Evolutionary conservation across 2,888 invertebrate genomes (phyloP).

Genomic region (Calliscelio sp.): DNA sequence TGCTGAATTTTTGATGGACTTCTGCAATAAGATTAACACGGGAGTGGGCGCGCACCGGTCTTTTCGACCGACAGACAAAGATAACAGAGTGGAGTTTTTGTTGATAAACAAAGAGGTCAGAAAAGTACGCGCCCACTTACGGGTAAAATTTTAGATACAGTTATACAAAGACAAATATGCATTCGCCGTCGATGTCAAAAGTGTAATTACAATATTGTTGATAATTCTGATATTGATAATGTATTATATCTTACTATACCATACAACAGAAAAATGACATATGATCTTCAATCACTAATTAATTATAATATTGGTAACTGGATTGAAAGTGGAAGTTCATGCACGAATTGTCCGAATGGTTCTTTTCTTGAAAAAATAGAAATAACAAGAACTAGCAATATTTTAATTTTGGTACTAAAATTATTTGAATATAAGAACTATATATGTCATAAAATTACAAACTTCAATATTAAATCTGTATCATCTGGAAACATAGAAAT

Average conservation of each 20-base stretch:
- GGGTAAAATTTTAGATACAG: neutral
- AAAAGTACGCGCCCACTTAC: too few relatives aligned
- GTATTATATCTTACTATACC: neutral
- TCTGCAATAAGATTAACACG: slow-evolving; percentile 4
- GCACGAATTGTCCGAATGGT: neutral
- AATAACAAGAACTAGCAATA: neutral
- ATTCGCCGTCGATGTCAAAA: neutral
- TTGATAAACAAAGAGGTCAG: too few relatives aligned
- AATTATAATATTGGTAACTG: neutral
- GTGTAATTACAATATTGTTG: slow-evolving; percentile 2
- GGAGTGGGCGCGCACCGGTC: too few relatives aligned
- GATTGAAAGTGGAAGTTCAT: neutral
- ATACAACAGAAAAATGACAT: neutral
- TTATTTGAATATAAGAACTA: slow-evolving; percentile 4
- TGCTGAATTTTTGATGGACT: neutral
- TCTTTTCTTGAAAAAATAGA: slow-evolving; percentile 10
- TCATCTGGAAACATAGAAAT: neutral
- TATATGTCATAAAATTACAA: neutral
- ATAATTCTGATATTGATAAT: neutral
- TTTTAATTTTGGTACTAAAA: slow-evolving; percentile 10
- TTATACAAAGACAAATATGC: neutral
- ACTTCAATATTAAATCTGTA: neutral
- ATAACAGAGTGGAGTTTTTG: too few relatives aligned
- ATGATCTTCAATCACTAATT: neutral
- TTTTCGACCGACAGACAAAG: too few relatives aligned